Evolutionary conservation across 2,888 invertebrate genomes (phyloP).

Genomic region (Apotomis betuletana): DNA sequence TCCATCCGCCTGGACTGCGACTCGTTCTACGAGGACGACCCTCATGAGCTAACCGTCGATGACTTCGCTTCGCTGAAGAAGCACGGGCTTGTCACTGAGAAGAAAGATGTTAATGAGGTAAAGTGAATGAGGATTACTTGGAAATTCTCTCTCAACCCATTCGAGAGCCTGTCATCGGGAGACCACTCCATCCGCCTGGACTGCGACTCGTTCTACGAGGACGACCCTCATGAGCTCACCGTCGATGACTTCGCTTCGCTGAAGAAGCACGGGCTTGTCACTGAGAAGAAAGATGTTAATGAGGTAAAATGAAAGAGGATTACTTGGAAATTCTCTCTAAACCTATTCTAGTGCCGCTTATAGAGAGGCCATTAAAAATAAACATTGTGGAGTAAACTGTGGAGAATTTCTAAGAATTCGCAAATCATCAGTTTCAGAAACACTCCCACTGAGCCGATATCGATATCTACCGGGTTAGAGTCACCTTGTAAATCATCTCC

Average conservation of each 20-base stretch:
- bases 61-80: constrained; percentile 78
- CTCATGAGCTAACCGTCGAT: constrained; percentile 73
- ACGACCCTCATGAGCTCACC: constrained; percentile 71
- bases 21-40: constrained; percentile 70
- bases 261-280: constrained; percentile 74
- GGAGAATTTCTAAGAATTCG: too few relatives aligned
- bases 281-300: constrained; percentile 71
- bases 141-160: constrained; percentile 71
- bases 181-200: constrained; percentile 76
- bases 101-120: constrained; percentile 74
- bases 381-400: too few relatives aligned
- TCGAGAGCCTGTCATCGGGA: constrained; percentile 65
- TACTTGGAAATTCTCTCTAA: too few relatives aligned
- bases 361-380: too few relatives aligned
- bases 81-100: constrained; percentile 71
- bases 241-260: constrained; percentile 78
- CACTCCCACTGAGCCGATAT: too few relatives aligned
- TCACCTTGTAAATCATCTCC: too few relatives aligned
- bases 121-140: neutral
- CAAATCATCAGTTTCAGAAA: too few relatives aligned
- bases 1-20: constrained; percentile 76
- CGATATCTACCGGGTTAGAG: too few relatives aligned
- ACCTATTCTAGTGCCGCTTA: too few relatives aligned
- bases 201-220: constrained; percentile 71
- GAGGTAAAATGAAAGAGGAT: constrained; percentile 56